A percentile compares a stretch with the other conserved stretches of the same genome.
These are phyloP conservation scores for Mythimna impura DNA, from an alignment of 2,888 invertebrate species.

Conservation along the genomic window DNA sequence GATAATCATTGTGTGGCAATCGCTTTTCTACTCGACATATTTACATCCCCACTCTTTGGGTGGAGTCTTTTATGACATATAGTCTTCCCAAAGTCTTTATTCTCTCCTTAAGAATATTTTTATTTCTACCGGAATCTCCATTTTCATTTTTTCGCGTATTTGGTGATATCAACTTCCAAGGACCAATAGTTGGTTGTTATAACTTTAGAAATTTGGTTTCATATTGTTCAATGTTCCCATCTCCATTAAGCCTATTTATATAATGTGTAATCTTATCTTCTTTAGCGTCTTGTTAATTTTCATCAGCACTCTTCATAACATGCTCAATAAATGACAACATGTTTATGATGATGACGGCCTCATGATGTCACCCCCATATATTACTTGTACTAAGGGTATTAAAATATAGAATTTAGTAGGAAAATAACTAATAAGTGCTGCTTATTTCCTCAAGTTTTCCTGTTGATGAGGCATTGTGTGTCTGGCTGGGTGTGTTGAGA, in stretches of 20 bases:
- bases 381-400: conserved; percentile 20
- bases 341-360: conserved; percentile 49
- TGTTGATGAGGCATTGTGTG: conserved; percentile 28
- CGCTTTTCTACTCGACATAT: conserved; percentile 62
- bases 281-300: conserved; percentile 38
- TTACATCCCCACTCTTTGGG: conserved; percentile 53
- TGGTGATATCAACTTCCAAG: neutral
- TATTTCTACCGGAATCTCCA: neutral
- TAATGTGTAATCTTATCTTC: conserved; percentile 38
- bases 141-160: neutral
- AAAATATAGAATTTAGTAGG: conserved; percentile 27
- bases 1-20: conserved; percentile 70
- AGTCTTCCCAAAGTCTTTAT: neutral
- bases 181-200: neutral
- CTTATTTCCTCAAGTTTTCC: conserved; percentile 32
- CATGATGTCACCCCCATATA: conserved; percentile 54
- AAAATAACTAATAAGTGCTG: conserved; percentile 21
- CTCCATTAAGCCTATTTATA: conserved; percentile 24
- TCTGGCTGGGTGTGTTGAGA: conserved; percentile 5
- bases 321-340: conserved; percentile 54
- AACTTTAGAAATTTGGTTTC: neutral
- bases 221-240: conserved; percentile 1
- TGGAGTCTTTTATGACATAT: conserved; percentile 23
- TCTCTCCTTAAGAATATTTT: neutral
- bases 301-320: conserved; percentile 36